Base-by-base conservation (phyloP, 2,113 vertebrate genomes). In the Callorhinus ursinus region DNA sequence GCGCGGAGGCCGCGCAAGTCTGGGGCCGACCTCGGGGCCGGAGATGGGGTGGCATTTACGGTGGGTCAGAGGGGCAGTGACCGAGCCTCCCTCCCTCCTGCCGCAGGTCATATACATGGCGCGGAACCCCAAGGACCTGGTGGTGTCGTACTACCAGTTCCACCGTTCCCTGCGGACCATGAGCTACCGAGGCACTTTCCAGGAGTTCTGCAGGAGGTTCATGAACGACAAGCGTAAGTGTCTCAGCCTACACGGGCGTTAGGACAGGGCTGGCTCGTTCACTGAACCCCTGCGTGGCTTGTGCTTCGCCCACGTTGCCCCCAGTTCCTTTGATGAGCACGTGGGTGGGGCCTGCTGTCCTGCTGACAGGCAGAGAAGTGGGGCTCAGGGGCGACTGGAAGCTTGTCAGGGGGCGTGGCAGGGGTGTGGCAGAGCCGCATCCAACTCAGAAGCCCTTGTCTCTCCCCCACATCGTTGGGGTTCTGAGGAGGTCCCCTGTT, bases 101-200 rank as follows among this genome's bases (percentile, higher is more conserved):
- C 93, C 67, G 0, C 69, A 99, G 99, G 99, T 99, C 97, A 99
- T 99, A 98, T 99, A 99, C 98, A 99, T 99, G 99, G 99, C 99
- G 65, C 99, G 99, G 5, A 99, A 99, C 98, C 99, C 99, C 74
- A 99, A 99, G 99, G 99, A 99, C 98, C 98, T 99, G 98, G 99
- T 99, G 74, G 99, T 99, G 88, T 99, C 99, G 67, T 99, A 99
- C 95, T 99, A 99, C 92, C 99, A 99, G 98, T 99, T 99, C 98
- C 99, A 99, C 96, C 99, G 99, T 97, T 99, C 99, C 33, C 99
- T 99, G 94, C 98, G 99, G 97, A 99, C 99, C 97, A 99, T 99
- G 99, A 99, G 99, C 99, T 99, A 99, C 99, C 98, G 99, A 5
- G 99, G 99, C 97, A 99, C 99, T 0, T 99, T 99, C 95, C 99